Base-by-base conservation (phyloP, 92 coral and sea anemone species). In the Porites evermanni region DNA sequence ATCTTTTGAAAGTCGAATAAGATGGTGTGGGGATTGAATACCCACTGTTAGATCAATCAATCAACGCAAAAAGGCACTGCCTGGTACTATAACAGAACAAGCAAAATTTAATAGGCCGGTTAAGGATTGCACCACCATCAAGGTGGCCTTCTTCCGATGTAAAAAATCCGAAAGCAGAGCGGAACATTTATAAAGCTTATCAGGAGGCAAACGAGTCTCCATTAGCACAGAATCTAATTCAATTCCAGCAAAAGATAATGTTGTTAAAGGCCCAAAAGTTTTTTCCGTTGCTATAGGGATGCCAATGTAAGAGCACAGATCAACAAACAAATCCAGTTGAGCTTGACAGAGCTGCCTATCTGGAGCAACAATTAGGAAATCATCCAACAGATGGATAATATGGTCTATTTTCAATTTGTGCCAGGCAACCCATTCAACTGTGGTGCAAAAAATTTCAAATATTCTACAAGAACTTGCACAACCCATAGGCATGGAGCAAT, bases 401-500 rank as follows among this genome's bases (percentile, higher is more conserved):
- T 81, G 20, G 23, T 51, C 18, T 10, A 88, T 91, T 17, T 53
- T 81, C 12, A 88, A 59, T 67, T 91, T 89, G 29, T 91, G 18
- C 51, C 38, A 70, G n/a, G 95, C 88, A 69, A 92, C 72, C 92
- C 92, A 92, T 29, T 92, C 92, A 12, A 92, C 79, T 14, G 92
- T 88, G 64, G 93, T 85, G 81, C 95, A 86, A 32, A 92, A 86
- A 38, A 87, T 85, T 83, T 92, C 95, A 86, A 89, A 92, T 11
- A 80, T 92, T 67, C 67, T 23, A 78, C 95, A 92, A 7, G 91
- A 89, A 61, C 91, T 81, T 0, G 32, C 32, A 2, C 32, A 29
- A 29, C 32, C 32, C 32, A 29, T 29, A 29, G 32, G 32, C 32
- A 29, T 29, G 32, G 0, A 29, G 32, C 3, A 0, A 29, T 29